Evolutionary conservation across 2,113 vertebrate species (phyloP), one percentile per base, ranked within the genome.

Genomic region (Emydocephalus ijimae): DNA sequence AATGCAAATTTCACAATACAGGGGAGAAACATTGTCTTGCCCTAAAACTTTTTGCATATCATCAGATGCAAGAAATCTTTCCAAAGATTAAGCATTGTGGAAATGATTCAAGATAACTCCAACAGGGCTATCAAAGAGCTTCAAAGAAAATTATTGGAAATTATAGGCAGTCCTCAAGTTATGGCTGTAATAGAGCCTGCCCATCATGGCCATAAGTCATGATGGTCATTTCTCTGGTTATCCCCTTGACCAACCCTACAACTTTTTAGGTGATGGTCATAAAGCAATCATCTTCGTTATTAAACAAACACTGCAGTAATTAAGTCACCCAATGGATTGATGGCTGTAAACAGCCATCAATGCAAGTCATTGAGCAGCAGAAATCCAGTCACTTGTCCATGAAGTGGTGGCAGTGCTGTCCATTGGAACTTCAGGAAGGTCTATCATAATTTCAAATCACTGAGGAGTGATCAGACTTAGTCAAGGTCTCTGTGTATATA

Each of bases 1-100:
- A 5, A 86, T 34, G 24, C 64, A 59, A 94, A 57, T 85, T 92
- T 43, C 59, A 91, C 91, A 10, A 94, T 95, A 94, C 26, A 34
- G 39, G 61, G 10, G 87, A 93, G 91, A n/a, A 88, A 12, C 87
- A 0, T 0, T 54, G 81, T 8, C 29, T 15, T 85, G 50, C 86
- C 91, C 90, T 64, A 43, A 93, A 92, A 93, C 96, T 89, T 5
- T 7, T 24, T 85, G 15, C 21, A 0, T 87, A 23, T 89, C 11
- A 92, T 23, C 87, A 1, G 52, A 92, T 87, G 23, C 0, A 61
- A 90, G 91, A 24, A 92, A n/a, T 1, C 0, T 0, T 57, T 87
- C 29, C 89, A 89, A 90, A 94, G 85, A 3, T 50, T 94, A 88
- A 26, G 26, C 24, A 81, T 64, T 81, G 45, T 26, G 89, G 23